Evolutionary conservation across 2,797 vertebrate species (phyloP), one percentile per base, ranked within the genome.

Genomic region (Echeneis naucrates): DNA sequence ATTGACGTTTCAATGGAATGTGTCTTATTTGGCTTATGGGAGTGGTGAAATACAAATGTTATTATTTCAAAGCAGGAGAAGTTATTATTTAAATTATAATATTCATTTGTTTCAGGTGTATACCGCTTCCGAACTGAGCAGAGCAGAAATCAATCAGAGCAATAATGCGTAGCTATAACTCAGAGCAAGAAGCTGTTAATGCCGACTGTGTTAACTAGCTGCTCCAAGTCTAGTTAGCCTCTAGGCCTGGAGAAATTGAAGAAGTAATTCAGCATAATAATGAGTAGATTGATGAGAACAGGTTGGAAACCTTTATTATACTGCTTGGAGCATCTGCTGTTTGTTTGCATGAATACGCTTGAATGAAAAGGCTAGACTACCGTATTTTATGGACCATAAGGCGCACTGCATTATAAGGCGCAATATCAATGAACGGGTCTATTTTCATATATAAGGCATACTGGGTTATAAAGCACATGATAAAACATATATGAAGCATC

Each of bases 211-310:
- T 58, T 82, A 86, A 86, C 77, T 80, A 81, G 78, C 81, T 66
- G 56, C 45, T 70, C 62, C 51, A 65, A 53, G 52, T 69, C 17
- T 55, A 62, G 65, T 44, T 75, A 40, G 72, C 67, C 86, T 84
- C 42, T 37, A 85, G 85, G 80, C 60, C 33, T 53, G 40, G 5
- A 21, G 38, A 73, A 72, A 77, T 60, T 50, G 30, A 48, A 56
- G 56, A 1, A 35, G 75, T 42, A 40, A 63, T 54, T 81, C n/a
- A 7, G 64, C 52, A 61, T 69, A 77, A 84, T 86, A 78, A 86
- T 86, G 66, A 75, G 30, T 17, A 69, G 78, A 89, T 74, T 88
- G 75, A 89, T 87, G 76, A 81, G 72, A 77, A 75, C 27, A 58
- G 66, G 66, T 68, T 75, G 57, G 54, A 72, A 84, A 67, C 68